Conservation (phyloP, 2,888 invertebrate species). For the Andrena hattorfiana region DNA sequence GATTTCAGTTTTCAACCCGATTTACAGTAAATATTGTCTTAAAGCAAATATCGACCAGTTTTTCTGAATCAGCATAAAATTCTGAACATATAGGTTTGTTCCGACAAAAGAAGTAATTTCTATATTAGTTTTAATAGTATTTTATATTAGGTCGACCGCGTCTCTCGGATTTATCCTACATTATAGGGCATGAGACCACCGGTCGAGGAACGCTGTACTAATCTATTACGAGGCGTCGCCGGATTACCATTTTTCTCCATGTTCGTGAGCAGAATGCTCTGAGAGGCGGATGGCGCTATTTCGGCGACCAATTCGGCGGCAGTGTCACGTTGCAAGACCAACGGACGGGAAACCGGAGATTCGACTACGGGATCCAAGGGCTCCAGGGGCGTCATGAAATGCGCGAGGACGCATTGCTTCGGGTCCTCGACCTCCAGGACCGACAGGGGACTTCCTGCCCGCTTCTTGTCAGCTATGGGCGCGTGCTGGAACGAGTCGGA, state of each 20-base stretch:
- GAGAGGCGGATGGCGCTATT: constrained; percentile 87
- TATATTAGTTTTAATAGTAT: too few relatives aligned
- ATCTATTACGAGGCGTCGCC: constrained; percentile 41
- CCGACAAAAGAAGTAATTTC: too few relatives aligned
- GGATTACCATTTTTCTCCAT: constrained; percentile 92
- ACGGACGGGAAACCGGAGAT: constrained; percentile 92
- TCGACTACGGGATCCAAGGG: constrained; percentile 94
- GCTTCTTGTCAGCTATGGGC: constrained; percentile 87
- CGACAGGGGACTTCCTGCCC: constrained; percentile 88
- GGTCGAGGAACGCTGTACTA: neutral
- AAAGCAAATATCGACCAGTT: too few relatives aligned
- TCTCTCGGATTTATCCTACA: too few relatives aligned
- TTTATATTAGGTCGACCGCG: too few relatives aligned
- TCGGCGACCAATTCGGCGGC: constrained; percentile 92
- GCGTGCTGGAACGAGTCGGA: constrained; percentile 85
- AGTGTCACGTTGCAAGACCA: constrained; percentile 91
- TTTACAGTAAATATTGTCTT: too few relatives aligned
- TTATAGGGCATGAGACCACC: too few relatives aligned
- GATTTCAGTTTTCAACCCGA: too few relatives aligned
- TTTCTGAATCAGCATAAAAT: too few relatives aligned
- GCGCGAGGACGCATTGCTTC: constrained; percentile 94
- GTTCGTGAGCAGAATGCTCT: constrained; percentile 94
- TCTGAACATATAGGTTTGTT: too few relatives aligned
- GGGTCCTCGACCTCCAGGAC: constrained; percentile 95
- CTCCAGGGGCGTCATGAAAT: constrained; percentile 95